Conservation (phyloP, 2,797 vertebrate genomes). For the Anomalospiza imberbis region DNA sequence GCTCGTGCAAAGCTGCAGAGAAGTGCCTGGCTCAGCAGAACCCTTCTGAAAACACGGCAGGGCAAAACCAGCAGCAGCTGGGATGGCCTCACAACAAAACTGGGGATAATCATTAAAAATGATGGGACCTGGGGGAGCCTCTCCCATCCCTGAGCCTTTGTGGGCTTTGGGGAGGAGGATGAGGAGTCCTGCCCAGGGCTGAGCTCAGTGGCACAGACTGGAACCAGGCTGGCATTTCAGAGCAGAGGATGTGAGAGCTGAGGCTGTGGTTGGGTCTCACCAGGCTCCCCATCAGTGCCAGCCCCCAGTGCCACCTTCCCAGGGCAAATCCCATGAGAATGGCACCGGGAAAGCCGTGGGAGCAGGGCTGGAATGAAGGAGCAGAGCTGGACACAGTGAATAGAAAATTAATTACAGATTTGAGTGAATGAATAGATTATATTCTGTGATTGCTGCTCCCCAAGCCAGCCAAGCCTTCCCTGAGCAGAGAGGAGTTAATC, state of each 20-base stretch:
- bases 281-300: not conserved
- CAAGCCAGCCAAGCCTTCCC: not conserved
- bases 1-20: not conserved
- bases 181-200: not conserved
- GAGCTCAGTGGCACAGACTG: not conserved
- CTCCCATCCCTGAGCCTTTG: fast-evolving
- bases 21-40: not conserved
- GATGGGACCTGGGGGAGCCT: fast-evolving
- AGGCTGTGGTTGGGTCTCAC: not conserved
- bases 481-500: too few relatives aligned
- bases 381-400: fast-evolving
- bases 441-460: not conserved
- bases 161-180: not conserved
- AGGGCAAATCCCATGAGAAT: not conserved
- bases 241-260: slow-evolving; percentile 32
- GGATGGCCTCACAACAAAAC: fast-evolving
- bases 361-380: not conserved
- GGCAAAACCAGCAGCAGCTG: not conserved
- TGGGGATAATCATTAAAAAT: fast-evolving
- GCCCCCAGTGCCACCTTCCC: not conserved
- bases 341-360: fast-evolving
- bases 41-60: fast-evolving
- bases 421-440: fast-evolving
- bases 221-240: slow-evolving; percentile 6
- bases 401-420: fast-evolving